These are phyloP conservation scores for Equus przewalskii DNA, from an alignment of 2,113 vertebrate genomes.

Conservation along the genomic window DNA sequence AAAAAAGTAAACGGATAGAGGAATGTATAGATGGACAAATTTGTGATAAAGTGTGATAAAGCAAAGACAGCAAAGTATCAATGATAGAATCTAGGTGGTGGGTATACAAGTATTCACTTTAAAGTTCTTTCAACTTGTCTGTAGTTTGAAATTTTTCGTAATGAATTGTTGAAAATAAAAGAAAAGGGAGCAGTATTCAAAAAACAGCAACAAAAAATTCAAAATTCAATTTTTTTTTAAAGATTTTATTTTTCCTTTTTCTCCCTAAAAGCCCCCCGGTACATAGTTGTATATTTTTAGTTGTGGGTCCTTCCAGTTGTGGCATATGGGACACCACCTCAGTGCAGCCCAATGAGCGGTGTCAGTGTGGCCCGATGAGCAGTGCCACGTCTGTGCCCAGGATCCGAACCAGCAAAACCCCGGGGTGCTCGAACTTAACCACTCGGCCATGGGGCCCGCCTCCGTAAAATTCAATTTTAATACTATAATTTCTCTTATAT, in stretches of 20 bases:
- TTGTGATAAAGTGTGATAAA: conserved; percentile 23
- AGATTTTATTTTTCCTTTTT: not conserved
- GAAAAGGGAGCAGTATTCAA: not conserved
- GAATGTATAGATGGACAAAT: not conserved
- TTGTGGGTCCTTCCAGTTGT: too few relatives aligned
- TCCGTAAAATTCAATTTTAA: not conserved
- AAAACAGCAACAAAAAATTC: not conserved
- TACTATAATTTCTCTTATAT: not conserved
- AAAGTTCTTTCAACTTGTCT: conserved; percentile 3
- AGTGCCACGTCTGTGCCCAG: too few relatives aligned
- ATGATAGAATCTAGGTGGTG: not conserved
- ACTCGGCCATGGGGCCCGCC: too few relatives aligned
- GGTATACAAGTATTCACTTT: not conserved
- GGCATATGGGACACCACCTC: too few relatives aligned
- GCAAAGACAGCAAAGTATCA: not conserved
- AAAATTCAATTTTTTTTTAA: conserved; percentile 1
- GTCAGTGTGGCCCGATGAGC: too few relatives aligned
- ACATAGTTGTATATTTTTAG: too few relatives aligned
- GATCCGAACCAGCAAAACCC: too few relatives aligned
- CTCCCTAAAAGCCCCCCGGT: too few relatives aligned
- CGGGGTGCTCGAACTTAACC: too few relatives aligned
- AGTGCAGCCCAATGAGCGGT: too few relatives aligned
- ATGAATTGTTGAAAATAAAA: conserved; percentile 17
- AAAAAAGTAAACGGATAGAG: not conserved
- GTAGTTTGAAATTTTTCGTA: not conserved